phyloP scores from a whole-genome alignment of 1,140 invertebrate genomes.

The Drosophila cardini region DNA sequence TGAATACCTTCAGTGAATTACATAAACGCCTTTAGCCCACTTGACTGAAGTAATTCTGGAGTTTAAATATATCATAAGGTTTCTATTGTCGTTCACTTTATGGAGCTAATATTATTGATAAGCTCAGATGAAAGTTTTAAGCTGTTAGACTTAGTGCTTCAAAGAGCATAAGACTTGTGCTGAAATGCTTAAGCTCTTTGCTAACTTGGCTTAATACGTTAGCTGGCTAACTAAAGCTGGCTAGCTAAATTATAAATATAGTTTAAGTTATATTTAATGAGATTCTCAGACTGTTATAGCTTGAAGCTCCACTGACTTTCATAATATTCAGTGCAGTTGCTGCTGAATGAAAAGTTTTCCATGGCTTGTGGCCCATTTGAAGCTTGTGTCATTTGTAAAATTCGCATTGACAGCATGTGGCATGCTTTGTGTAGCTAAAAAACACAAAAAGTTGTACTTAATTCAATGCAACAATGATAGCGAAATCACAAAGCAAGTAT shows the following conservation, averaged over 20 bases:
- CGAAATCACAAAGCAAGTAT: constrained; percentile 11
- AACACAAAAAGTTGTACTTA: constrained; percentile 20
- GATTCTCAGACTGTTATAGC: no score
- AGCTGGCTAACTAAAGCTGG: no score
- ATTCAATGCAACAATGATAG: constrained; percentile 27
- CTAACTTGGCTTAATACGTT: no score
- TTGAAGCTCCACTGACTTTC: no score
- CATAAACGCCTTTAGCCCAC: not conserved
- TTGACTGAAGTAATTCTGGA: not conserved
- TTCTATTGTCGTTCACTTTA: not conserved
- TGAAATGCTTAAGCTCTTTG: no score
- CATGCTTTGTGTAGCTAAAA: constrained; percentile 2
- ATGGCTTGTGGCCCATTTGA: not conserved
- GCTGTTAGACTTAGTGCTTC: not conserved
- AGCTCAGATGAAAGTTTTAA: not conserved
- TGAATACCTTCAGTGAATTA: not conserved
- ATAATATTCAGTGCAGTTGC: not conserved
- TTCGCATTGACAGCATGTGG: constrained; percentile 20
- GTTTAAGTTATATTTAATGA: no score
- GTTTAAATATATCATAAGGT: not conserved
- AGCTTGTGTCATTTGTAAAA: constrained; percentile 14
- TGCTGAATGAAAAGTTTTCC: not conserved
- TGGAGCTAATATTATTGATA: not conserved
- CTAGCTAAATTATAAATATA: no score
- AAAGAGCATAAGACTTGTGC: no score